phyloP scores from a whole-genome alignment of 2,888 invertebrate species.

The Polydrusus cervinus region DNA sequence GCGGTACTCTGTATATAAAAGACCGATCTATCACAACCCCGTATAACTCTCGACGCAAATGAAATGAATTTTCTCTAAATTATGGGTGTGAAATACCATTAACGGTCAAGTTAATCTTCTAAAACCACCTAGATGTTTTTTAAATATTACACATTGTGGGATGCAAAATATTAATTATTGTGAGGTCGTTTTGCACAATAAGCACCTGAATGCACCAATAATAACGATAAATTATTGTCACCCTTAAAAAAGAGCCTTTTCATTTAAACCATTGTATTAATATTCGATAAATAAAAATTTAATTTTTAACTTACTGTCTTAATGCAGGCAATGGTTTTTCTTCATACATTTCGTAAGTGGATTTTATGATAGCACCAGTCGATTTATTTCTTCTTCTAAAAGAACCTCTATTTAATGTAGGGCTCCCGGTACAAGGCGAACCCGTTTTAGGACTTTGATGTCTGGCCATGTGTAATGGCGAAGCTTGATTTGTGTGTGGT shows the following conservation, averaged over 20 bases:
- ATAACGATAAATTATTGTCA: too few relatives aligned
- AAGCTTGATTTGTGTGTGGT: slow-evolving; percentile 70
- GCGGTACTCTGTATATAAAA: too few relatives aligned
- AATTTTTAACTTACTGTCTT: slow-evolving; percentile 80
- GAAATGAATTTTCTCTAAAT: too few relatives aligned
- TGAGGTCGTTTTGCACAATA: not conserved
- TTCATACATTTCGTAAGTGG: slow-evolving; percentile 91
- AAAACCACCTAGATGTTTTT: too few relatives aligned
- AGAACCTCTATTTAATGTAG: slow-evolving; percentile 74
- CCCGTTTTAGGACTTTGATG: slow-evolving; percentile 73
- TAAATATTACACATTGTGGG: too few relatives aligned
- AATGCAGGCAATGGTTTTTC: slow-evolving; percentile 88
- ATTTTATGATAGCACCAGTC: slow-evolving; percentile 74
- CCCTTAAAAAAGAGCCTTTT: too few relatives aligned
- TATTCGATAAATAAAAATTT: not conserved
- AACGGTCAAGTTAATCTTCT: too few relatives aligned
- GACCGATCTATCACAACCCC: too few relatives aligned
- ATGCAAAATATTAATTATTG: too few relatives aligned
- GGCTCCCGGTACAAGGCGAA: slow-evolving; percentile 72
- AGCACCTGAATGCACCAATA: not conserved
- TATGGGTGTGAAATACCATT: too few relatives aligned
- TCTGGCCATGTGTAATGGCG: slow-evolving; percentile 71
- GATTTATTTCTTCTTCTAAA: slow-evolving; percentile 79
- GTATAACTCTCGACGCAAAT: too few relatives aligned
- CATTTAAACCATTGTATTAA: too few relatives aligned